Evolutionary conservation across 2,797 vertebrate genomes (phyloP).

Genomic region (Poecile montanus): DNA sequence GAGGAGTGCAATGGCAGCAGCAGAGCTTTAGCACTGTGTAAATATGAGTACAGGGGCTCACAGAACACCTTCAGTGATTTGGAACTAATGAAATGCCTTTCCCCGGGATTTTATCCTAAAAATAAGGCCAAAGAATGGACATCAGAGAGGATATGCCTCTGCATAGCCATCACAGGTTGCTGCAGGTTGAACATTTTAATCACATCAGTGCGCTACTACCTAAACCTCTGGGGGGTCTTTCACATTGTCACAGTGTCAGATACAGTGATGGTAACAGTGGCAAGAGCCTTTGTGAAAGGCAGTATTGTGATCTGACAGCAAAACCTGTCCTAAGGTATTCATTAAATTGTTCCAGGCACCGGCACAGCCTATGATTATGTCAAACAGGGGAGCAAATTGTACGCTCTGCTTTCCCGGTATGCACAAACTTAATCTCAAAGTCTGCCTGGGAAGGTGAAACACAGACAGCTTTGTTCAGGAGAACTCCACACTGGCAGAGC

Average conservation of each 20-base stretch:
- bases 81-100: background rate
- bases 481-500: background rate
- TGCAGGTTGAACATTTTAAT: background rate
- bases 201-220: background rate
- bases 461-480: background rate
- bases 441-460: background rate
- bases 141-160: background rate
- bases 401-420: background rate
- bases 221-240: background rate
- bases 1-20: background rate
- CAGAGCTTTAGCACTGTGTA: background rate
- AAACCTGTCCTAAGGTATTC: background rate
- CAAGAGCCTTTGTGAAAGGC: constrained; percentile 4
- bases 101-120: background rate
- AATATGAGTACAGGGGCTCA: background rate
- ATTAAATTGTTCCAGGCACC: constrained; percentile 14
- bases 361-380: constrained; percentile 43
- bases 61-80: background rate
- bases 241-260: background rate
- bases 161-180: background rate
- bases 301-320: constrained; percentile 13
- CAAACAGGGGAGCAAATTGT: background rate
- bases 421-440: accelerated
- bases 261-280: background rate
- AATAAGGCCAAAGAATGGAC: background rate